Conservation (phyloP, 2,113 vertebrate genomes). For the Puntigrus tetrazona region DNA sequence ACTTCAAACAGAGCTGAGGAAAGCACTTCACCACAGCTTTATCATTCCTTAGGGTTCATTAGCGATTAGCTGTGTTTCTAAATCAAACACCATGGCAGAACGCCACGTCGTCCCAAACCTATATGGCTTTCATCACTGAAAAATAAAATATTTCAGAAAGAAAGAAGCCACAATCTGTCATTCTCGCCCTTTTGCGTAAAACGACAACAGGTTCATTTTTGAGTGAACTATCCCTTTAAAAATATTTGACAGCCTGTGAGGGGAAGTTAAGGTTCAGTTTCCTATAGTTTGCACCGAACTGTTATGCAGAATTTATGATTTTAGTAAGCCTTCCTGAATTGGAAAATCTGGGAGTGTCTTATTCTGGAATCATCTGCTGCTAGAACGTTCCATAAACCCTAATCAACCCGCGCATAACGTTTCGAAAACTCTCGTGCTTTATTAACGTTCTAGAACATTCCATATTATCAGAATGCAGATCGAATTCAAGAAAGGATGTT, state of each 20-base stretch:
- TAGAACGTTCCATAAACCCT: slow-evolving; percentile 30
- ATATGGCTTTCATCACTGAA: not conserved
- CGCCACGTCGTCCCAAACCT: not conserved
- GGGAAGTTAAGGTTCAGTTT: not conserved
- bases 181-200: not conserved
- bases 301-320: not conserved
- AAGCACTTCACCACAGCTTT: not conserved
- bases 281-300: not conserved
- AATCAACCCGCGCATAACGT: not conserved
- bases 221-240: not conserved
- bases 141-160: not conserved
- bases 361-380: slow-evolving; percentile 49
- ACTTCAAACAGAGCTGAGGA: not conserved
- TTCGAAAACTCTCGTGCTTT: not conserved
- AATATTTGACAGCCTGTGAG: not conserved
- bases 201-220: not conserved
- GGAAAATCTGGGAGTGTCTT: slow-evolving; percentile 21
- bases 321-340: slow-evolving; percentile 26
- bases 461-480: not conserved
- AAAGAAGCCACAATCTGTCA: not conserved
- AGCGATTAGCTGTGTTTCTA: not conserved
- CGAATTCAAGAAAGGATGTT: not conserved
- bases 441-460: slow-evolving; percentile 2
- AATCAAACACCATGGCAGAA: not conserved
- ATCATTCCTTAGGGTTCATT: not conserved